Base-by-base conservation (phyloP, 2,113 vertebrate genomes). In the Rhipidura dahli region DNA sequence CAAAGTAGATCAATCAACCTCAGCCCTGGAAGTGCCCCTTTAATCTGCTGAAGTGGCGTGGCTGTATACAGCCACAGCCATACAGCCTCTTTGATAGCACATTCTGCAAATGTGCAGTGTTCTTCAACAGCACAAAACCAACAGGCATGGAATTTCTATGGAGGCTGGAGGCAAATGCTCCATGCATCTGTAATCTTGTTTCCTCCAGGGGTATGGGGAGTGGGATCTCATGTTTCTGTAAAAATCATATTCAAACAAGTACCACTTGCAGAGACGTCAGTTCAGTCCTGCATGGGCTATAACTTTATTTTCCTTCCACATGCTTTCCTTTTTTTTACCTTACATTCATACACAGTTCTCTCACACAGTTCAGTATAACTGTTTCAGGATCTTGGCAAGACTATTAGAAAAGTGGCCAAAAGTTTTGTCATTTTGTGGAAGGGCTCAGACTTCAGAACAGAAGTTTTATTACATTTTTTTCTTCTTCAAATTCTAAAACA, bases 1-100 rank as follows among this genome's bases (percentile, higher is more conserved):
- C 96, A 82, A 92, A 92, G 69, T 2, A 90, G 86, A 96, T 96
- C 80, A 95, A 91, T 92, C 94, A 95, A 92, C 57, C 76, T 93
- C 69, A 71, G 72, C 57, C 69, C 69, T 61, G 53, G 83, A 92
- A 91, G 76, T 0, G 0, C 53, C 81, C 76, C 65, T 92, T 87
- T 87, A 87, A 79, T 95, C 72, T 68, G 64, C 81, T 30, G 80
- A 93, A 83, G 69, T 84, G 86, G 14, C 53, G n/a, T 23, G 77
- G 27, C 72, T 87, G 19, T 45, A 70, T 5, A 84, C 92, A 92
- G 65, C 66, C 40, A 31, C 40, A 31, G 78, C 59, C 37, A 68
- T 1, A 11, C 76, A 82, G 65, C n/a, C 53, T 35, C 85, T 82
- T 61, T 64, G 83, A 92, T n/a, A 57, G 57, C 23, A 13, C 47